phyloP scores from a whole-genome alignment of 2,888 invertebrate genomes.

The Dryobota labecula region DNA sequence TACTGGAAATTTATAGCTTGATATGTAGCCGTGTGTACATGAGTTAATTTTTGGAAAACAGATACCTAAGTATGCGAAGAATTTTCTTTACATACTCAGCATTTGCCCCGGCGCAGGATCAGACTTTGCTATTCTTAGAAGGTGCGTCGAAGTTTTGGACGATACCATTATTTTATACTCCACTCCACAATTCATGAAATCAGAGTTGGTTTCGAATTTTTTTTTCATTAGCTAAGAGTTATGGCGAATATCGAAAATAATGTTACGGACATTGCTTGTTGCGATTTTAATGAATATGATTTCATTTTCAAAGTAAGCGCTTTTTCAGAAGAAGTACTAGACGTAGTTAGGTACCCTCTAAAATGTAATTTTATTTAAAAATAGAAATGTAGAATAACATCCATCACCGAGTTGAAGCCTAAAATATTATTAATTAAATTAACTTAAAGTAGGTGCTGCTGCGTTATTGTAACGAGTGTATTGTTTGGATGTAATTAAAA shows the following conservation, averaged over 20 bases:
- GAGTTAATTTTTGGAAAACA: background rate
- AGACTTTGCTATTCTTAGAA: background rate
- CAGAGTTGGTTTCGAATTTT: background rate
- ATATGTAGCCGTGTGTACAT: too few relatives aligned
- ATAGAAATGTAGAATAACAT: background rate
- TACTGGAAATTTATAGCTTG: too few relatives aligned
- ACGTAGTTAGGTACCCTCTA: background rate
- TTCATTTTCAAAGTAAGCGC: background rate
- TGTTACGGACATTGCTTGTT: background rate
- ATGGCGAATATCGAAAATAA: background rate
- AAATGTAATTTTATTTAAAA: background rate
- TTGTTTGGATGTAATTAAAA: background rate
- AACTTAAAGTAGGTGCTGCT: too few relatives aligned
- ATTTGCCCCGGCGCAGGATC: background rate
- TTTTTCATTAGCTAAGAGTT: background rate
- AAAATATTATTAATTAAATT: background rate
- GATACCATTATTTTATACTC: background rate
- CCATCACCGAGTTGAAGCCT: too few relatives aligned
- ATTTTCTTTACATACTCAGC: background rate
- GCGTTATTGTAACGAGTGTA: background rate
- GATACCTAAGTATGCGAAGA: background rate
- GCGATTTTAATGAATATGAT: conserved; percentile 29
- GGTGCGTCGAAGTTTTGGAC: background rate
- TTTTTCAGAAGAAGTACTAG: background rate
- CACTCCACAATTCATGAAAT: background rate